A percentile compares a stretch with the other conserved stretches of the same genome.
phyloP scores from a whole-genome alignment of 2,888 invertebrate species.

The Ormia ochracea region DNA sequence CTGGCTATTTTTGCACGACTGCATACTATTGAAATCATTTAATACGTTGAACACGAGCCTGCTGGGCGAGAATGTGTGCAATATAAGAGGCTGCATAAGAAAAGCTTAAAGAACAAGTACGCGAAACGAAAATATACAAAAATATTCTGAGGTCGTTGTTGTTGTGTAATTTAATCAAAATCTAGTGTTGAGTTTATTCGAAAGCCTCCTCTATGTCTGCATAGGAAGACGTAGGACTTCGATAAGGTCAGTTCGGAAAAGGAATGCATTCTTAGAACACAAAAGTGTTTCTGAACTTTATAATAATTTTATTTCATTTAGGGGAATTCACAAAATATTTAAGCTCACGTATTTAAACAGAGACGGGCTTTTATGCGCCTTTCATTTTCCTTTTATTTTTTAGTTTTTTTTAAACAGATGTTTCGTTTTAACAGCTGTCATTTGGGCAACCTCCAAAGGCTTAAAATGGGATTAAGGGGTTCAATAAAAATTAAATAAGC shows the following conservation, averaged over 20 bases:
- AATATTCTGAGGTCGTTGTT: background rate
- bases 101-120: background rate
- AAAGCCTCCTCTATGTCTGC: constrained; percentile 58
- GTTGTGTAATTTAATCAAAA: constrained; percentile 15
- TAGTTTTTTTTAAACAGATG: no score
- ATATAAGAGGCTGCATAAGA: background rate
- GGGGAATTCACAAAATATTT: no score
- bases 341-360: no score
- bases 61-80: background rate
- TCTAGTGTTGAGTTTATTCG: constrained; percentile 23
- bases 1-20: constrained; percentile 8
- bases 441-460: no score
- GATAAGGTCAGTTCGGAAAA: background rate
- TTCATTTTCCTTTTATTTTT: no score
- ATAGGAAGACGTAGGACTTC: constrained; percentile 20
- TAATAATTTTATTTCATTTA: no score
- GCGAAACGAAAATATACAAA: constrained; percentile 13
- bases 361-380: no score
- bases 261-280: background rate
- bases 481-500: no score
- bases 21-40: constrained; percentile 4
- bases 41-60: background rate
- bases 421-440: no score
- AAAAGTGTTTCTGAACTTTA: no score
- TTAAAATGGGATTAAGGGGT: no score